These are phyloP conservation scores for Agelaius tricolor DNA, from an alignment of 2,113 vertebrate genomes.

Conservation along the genomic window DNA sequence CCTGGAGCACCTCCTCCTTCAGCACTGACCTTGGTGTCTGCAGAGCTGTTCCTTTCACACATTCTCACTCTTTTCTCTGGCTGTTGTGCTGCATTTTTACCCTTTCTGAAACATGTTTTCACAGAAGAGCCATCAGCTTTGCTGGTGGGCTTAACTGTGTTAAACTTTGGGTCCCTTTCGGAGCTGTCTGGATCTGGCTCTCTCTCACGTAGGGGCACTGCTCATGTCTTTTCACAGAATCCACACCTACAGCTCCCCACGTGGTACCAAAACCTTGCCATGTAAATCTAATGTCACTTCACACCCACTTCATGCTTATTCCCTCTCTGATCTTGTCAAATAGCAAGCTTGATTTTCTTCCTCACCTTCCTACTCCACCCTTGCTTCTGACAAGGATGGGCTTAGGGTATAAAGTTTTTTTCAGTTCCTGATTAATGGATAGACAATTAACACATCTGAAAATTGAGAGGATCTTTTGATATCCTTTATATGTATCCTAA, in stretches of 20 bases:
- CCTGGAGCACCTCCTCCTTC: not conserved
- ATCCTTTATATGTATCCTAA: not conserved
- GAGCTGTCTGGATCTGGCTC: not conserved
- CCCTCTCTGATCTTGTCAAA: not conserved
- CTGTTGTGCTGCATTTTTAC: not conserved
- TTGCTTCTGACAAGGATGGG: not conserved
- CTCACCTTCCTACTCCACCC: not conserved
- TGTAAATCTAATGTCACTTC: not conserved
- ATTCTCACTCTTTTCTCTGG: not conserved
- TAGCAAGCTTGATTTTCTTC: not conserved
- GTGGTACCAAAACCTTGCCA: not conserved
- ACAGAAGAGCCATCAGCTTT: not conserved
- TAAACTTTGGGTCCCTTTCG: not conserved
- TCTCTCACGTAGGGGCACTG: accelerated
- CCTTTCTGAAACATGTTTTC: not conserved
- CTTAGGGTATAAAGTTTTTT: not conserved
- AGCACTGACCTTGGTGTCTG: not conserved
- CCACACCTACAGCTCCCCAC: not conserved
- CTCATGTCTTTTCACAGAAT: not conserved
- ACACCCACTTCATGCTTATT: not conserved
- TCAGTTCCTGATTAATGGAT: not conserved
- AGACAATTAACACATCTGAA: not conserved
- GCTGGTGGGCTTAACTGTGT: not conserved
- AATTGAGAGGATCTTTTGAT: not conserved
- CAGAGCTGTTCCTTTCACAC: not conserved